Evolutionary conservation across 64 coral and sea anemone species (phyloP).

Genomic region (Dendronephthya gigantea): DNA sequence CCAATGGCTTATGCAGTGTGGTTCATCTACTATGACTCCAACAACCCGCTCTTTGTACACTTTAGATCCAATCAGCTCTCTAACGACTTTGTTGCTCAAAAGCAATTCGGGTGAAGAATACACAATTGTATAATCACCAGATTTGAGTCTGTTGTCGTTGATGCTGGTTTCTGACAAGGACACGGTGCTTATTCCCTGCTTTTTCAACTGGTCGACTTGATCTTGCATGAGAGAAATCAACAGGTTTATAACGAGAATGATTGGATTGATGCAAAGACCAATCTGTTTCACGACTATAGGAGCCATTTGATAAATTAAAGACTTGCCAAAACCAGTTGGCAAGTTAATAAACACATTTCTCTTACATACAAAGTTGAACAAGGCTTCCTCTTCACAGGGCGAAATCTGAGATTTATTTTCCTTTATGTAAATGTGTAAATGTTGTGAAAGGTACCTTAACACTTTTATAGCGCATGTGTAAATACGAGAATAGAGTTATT

Average conservation of each 20-base stretch:
- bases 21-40: neutral
- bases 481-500: no score
- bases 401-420: no score
- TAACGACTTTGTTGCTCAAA: neutral
- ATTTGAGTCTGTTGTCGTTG: neutral
- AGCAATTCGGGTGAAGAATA: neutral
- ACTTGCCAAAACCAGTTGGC: neutral
- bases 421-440: no score
- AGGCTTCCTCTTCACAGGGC: no score
- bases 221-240: slow-evolving; percentile 6
- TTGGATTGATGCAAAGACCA: neutral
- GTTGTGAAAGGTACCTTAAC: no score
- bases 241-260: neutral
- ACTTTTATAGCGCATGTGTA: no score
- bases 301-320: slow-evolving; percentile 8
- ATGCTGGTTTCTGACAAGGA: neutral
- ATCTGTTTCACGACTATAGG: neutral
- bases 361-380: neutral
- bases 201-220: neutral
- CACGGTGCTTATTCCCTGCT: neutral
- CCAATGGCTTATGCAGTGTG: neutral
- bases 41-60: neutral
- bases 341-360: neutral
- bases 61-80: neutral
- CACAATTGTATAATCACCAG: slow-evolving; percentile 6